These are phyloP conservation scores for Bryconaethiops microstoma DNA, from an alignment of 2,797 vertebrate species.

Conservation along the genomic window DNA sequence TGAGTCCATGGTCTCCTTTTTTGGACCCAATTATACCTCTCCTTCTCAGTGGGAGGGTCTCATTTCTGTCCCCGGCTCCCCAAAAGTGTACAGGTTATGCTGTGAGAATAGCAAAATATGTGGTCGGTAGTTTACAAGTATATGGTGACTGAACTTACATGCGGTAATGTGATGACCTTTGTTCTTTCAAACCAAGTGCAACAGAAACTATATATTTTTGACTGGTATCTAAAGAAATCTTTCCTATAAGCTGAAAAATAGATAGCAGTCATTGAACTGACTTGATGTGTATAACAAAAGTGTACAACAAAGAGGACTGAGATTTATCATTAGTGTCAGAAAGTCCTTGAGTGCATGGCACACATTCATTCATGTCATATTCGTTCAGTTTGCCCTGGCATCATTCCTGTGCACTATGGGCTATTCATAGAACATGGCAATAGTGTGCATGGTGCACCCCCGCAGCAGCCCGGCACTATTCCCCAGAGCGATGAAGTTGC, in stretches of 20 bases:
- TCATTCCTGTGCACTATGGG: conserved; percentile 66
- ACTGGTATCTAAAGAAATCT: not conserved
- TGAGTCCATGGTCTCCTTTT: too few species aligned
- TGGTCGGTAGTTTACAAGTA: too few species aligned
- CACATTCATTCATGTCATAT: conserved; percentile 56
- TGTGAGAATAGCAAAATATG: too few species aligned
- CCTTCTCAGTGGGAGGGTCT: too few species aligned
- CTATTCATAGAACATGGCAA: conserved; percentile 75
- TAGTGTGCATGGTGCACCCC: conserved; percentile 68
- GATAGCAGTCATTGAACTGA: not conserved
- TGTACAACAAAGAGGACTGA: conserved; percentile 20
- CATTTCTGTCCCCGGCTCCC: too few species aligned
- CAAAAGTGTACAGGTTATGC: too few species aligned
- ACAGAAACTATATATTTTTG: too few species aligned
- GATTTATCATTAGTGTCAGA: conserved; percentile 47
- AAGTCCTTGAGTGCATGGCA: conserved; percentile 43
- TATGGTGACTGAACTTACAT: too few species aligned
- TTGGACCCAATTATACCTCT: too few species aligned
- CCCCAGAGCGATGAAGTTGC: conserved; percentile 72
- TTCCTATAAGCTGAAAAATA: not conserved
- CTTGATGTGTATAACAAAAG: not conserved
- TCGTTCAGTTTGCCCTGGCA: conserved; percentile 64
- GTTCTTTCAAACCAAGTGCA: too few species aligned
- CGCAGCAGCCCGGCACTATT: conserved; percentile 63
- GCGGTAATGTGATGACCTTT: too few species aligned